A percentile compares a stretch with the other conserved stretches of the same genome.
phyloP scores from a whole-genome alignment of 2,888 invertebrate species.

The Mongoloraphidia duomilia region DNA sequence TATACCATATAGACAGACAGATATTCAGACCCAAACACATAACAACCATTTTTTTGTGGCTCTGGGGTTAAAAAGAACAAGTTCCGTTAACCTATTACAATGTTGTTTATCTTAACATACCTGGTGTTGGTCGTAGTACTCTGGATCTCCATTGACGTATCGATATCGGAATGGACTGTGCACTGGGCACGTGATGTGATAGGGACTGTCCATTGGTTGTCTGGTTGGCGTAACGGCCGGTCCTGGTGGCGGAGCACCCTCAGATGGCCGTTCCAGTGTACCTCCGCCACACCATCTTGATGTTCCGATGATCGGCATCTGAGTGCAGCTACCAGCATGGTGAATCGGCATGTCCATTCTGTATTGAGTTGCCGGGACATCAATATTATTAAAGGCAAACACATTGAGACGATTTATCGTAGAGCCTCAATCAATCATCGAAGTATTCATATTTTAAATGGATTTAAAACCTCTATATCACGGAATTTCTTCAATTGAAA shows the following conservation, averaged over 20 bases:
- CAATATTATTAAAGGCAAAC: too few species aligned
- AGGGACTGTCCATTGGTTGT: constrained; percentile 33
- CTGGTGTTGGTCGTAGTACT: constrained; percentile 33
- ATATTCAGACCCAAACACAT: too few species aligned
- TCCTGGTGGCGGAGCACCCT: constrained; percentile 29
- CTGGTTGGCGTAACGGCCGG: constrained; percentile 34
- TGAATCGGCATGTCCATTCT: constrained; percentile 16
- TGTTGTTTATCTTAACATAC: constrained; percentile 14
- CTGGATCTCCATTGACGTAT: constrained; percentile 36
- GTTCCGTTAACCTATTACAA: too few species aligned
- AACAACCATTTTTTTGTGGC: too few species aligned
- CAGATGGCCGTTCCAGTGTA: constrained; percentile 33
- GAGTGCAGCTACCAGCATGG: constrained; percentile 21
- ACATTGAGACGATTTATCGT: too few species aligned
- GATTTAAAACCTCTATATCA: too few species aligned
- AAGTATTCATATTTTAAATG: too few species aligned
- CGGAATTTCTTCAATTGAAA: too few species aligned
- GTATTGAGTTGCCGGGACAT: constrained; percentile 15
- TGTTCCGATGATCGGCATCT: constrained; percentile 22
- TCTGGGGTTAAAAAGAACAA: too few species aligned
- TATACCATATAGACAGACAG: too few species aligned
- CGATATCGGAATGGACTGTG: constrained; percentile 60
- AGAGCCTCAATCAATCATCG: too few species aligned
- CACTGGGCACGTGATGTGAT: constrained; percentile 49
- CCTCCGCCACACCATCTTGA: constrained; percentile 11